These are phyloP conservation scores for Passer montanus DNA, from an alignment of 2,113 vertebrate species.

Conservation along the genomic window DNA sequence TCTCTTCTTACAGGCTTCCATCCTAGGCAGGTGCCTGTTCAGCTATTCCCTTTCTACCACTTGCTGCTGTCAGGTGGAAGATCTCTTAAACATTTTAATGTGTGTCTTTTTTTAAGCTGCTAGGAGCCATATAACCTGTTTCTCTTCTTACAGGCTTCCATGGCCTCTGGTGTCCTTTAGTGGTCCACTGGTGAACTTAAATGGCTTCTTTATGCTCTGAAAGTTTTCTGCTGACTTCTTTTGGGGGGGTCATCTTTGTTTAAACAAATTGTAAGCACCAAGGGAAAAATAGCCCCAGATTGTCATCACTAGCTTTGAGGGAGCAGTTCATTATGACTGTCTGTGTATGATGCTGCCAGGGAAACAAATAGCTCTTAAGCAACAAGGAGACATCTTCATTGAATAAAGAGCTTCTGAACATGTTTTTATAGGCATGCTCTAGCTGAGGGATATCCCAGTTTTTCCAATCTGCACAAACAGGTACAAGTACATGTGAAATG, in stretches of 20 bases:
- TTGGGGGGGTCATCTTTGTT: not conserved
- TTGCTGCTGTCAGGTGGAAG: not conserved
- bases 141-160: not conserved
- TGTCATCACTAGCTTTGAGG: not conserved
- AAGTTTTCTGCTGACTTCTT: not conserved
- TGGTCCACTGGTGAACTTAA: not conserved
- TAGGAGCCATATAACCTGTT: not conserved
- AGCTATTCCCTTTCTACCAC: not conserved
- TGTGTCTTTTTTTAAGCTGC: not conserved
- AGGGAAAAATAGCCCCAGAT: not conserved
- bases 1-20: not conserved
- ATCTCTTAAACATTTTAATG: not conserved
- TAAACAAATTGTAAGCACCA: not conserved
- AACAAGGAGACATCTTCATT: not conserved
- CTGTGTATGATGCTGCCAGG: not conserved
- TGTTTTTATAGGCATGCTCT: not conserved
- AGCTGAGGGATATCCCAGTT: not conserved
- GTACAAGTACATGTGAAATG: not conserved
- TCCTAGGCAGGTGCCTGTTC: not conserved
- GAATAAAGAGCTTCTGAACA: not conserved
- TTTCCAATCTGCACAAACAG: not conserved
- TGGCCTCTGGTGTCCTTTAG: not conserved
- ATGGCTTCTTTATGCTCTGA: not conserved
- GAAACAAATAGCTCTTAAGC: not conserved
- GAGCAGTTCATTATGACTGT: not conserved